A percentile compares a stretch with the other conserved stretches of the same genome.
These are phyloP conservation scores for Nomada lathburiana DNA, from an alignment of 2,888 invertebrate species.

Conservation along the genomic window DNA sequence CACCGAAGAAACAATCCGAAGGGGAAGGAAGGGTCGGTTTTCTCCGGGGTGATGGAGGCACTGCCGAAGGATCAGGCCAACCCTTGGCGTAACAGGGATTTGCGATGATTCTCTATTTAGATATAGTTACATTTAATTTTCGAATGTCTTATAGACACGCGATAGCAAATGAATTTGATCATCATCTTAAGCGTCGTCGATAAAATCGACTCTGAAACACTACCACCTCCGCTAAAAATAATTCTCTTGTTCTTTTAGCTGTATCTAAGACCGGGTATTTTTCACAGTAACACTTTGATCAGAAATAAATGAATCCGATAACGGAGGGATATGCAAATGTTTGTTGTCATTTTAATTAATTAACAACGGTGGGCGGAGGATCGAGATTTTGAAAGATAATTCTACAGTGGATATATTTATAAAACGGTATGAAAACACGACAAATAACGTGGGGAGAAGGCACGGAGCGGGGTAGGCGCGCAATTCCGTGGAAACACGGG, in stretches of 20 bases:
- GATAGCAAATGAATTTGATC: constrained; percentile 59
- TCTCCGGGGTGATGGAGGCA: constrained; percentile 50
- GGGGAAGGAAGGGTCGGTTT: constrained; percentile 57
- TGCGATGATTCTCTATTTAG: constrained; percentile 63
- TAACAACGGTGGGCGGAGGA: background rate
- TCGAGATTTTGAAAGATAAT: constrained; percentile 11
- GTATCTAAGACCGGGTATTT: background rate
- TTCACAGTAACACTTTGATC: background rate
- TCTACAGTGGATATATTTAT: background rate
- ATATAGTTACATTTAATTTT: constrained; percentile 63
- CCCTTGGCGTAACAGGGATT: constrained; percentile 46
- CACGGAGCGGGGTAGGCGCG: constrained; percentile 25
- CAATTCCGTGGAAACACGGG: constrained; percentile 34
- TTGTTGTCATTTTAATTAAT: constrained; percentile 37
- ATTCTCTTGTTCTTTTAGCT: constrained; percentile 4
- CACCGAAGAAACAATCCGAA: constrained; percentile 73
- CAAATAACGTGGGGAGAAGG: constrained; percentile 23
- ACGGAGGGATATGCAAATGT: constrained; percentile 5
- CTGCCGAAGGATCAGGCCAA: constrained; percentile 56
- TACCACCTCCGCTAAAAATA: constrained; percentile 2
- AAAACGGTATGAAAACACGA: constrained; percentile 29
- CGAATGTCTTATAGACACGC: constrained; percentile 50
- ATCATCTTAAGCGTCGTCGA: constrained; percentile 36
- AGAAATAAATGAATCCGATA: background rate
- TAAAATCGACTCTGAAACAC: constrained; percentile 19